Evolutionary conservation across 2,797 vertebrate genomes (phyloP).

Genomic region (Decapterus maruadsi): DNA sequence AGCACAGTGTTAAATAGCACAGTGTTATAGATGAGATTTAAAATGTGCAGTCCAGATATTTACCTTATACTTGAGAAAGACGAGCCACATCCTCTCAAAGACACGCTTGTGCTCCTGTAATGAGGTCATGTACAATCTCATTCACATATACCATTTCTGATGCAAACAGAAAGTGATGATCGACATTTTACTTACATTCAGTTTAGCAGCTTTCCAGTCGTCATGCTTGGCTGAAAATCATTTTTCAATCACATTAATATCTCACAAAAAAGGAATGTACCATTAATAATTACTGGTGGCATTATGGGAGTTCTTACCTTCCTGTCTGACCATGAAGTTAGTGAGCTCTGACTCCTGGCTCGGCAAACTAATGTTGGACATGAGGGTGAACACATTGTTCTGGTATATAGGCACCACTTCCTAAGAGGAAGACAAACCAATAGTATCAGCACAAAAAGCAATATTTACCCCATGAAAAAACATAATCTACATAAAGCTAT

Average conservation of each 20-base stretch:
- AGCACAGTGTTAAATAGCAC: neutral
- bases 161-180: neutral
- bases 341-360: constrained; percentile 79
- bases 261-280: neutral
- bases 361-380: constrained; percentile 90
- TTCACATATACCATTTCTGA: neutral
- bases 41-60: neutral
- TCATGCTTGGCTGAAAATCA: constrained; percentile 82
- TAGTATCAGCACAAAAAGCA: neutral
- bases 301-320: constrained; percentile 79
- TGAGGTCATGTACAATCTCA: neutral
- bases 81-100: constrained; percentile 94
- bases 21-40: neutral
- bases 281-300: neutral
- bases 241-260: neutral
- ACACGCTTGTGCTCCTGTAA: constrained; percentile 91
- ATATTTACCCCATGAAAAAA: too few species aligned
- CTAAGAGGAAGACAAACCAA: constrained; percentile 51
- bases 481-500: neutral
- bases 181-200: constrained; percentile 85
- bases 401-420: constrained; percentile 86
- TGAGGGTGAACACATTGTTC: constrained; percentile 89
- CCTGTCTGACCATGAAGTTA: constrained; percentile 88
- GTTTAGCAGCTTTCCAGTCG: constrained; percentile 90
- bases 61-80: constrained; percentile 94